These are phyloP conservation scores for Rhodophaea formosa DNA, from an alignment of 2,888 invertebrate species.

Conservation along the genomic window DNA sequence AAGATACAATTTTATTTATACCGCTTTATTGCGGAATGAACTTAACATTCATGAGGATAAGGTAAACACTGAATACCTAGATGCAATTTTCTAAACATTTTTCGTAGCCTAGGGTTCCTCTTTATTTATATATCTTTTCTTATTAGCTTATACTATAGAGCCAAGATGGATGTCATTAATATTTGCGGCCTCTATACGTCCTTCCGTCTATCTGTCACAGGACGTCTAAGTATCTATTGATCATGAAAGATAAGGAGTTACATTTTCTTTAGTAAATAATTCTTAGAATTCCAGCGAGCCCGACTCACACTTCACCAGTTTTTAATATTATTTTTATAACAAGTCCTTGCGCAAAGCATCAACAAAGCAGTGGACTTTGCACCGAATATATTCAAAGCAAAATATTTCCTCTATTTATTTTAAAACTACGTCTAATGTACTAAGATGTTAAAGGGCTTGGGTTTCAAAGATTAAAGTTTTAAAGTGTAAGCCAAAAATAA, in stretches of 20 bases:
- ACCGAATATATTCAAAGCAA: background rate
- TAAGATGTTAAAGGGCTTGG: background rate
- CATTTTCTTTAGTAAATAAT: too few species aligned
- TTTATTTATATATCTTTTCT: too few species aligned
- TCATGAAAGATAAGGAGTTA: too few species aligned
- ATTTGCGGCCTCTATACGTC: too few species aligned
- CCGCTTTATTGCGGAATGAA: constrained; percentile 2
- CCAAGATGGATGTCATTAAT: too few species aligned
- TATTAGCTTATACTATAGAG: too few species aligned
- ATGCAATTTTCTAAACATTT: background rate
- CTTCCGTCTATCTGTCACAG: too few species aligned
- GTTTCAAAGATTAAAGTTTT: constrained; percentile 6
- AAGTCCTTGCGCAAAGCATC: constrained; percentile 2
- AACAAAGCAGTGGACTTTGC: constrained; percentile 1
- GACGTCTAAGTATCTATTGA: too few species aligned
- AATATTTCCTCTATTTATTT: constrained; percentile 1
- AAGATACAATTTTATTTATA: background rate
- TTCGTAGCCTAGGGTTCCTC: background rate
- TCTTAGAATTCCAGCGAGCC: too few species aligned
- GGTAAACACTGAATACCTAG: background rate
- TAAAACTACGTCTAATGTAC: background rate
- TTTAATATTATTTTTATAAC: background rate
- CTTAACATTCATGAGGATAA: background rate
- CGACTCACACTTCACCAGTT: background rate
- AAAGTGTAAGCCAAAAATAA: background rate